These are phyloP conservation scores for Phyllostomus discolor DNA, from an alignment of 2,113 vertebrate species.

Conservation along the genomic window DNA sequence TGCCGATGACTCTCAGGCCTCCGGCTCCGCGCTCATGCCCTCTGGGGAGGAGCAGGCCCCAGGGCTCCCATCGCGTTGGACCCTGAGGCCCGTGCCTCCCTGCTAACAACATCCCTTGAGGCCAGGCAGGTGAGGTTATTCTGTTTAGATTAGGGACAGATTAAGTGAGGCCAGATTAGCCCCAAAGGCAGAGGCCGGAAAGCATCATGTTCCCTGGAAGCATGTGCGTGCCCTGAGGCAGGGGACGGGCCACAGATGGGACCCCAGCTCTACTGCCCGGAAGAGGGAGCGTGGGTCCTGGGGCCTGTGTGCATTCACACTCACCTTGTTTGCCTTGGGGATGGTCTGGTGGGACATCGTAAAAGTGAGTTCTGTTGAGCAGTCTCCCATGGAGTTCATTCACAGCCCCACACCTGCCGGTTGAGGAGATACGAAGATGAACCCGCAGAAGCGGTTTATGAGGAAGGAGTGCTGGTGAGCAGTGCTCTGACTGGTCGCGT, in stretches of 20 bases:
- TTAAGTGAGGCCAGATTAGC: background rate
- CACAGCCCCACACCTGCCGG: background rate
- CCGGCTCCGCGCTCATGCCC: accelerated
- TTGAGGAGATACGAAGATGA: background rate
- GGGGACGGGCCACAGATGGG: background rate
- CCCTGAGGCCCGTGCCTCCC: background rate
- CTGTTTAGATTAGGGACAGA: background rate
- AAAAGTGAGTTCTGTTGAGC: background rate
- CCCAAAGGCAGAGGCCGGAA: background rate
- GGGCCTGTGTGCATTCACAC: accelerated
- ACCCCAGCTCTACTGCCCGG: background rate
- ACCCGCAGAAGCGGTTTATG: background rate
- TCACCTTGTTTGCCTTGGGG: background rate
- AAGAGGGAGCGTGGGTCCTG: background rate
- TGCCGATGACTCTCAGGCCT: background rate
- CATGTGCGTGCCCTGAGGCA: accelerated
- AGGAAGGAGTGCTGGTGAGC: background rate
- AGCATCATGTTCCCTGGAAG: background rate
- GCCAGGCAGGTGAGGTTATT: background rate
- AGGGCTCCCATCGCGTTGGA: background rate
- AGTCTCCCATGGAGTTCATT: background rate
- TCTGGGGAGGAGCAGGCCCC: background rate
- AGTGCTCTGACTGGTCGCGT: background rate
- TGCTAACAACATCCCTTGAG: background rate
- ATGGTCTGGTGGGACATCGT: background rate